Base-by-base conservation (phyloP, 2,888 invertebrate genomes). In the Amphipyra tragopoginis region DNA sequence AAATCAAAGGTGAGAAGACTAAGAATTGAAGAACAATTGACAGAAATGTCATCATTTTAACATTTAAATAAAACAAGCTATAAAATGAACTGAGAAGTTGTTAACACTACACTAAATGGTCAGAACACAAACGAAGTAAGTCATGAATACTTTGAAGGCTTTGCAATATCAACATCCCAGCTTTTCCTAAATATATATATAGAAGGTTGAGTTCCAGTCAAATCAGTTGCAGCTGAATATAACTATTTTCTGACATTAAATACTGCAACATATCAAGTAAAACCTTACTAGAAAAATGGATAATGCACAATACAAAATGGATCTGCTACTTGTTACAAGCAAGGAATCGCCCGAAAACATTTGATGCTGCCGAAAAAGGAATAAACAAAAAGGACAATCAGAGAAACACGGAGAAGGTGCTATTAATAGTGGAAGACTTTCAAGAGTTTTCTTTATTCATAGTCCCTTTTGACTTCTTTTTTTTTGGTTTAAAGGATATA, bases 381-480 rank as follows among this genome's bases (percentile, higher is more conserved):
- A 38, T n/a, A 15, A 40, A 40, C 3, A 43, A 14, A 42, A 60
- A 0, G 4, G 9, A 36, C n/a, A 40, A 29, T 26, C 9, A 39
- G 14, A 29, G 29, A 38, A 51, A 11, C 39, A 44, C 9, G n/a
- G 43, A 59, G 36, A 43, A 39, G 38, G 7, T n/a, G 11, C 8
- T 14, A 38, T 36, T 15, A 10, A 45, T 13, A 39, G 11, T 21
- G 21, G 52, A 62, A 48, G 26, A 60, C n/a, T 48, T 54, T 67
- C 36, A 50, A 57, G 53, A 62, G 55, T 79, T 76, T 67, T 72
- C 87, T 88, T 89, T 83, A 84, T 90, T 86, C 84, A 77, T 76
- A 88, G 91, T 84, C 77, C 84, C 86, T 87, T 91, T 92, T 90
- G 87, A 81, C 86, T 84, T 60, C 60, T 52, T 44, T 59, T 70